These are phyloP conservation scores for Chelonoidis abingdonii DNA, from an alignment of 2,113 vertebrate genomes.

Conservation along the genomic window DNA sequence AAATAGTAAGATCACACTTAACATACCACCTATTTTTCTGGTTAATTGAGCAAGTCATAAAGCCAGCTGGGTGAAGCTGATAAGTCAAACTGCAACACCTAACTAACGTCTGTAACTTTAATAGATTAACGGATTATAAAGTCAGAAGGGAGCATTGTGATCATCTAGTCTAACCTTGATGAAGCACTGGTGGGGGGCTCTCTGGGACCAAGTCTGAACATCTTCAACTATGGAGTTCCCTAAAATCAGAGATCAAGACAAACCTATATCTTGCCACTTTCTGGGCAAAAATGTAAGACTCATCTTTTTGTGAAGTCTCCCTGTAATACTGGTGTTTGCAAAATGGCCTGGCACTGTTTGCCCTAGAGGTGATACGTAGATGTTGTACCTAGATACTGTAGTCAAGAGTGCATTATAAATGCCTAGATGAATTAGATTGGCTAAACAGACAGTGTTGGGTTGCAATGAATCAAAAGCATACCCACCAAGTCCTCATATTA, in stretches of 20 bases:
- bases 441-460: background rate
- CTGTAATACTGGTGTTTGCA: constrained; percentile 43
- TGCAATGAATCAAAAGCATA: background rate
- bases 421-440: background rate
- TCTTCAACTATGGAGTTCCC: background rate
- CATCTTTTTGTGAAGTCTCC: background rate
- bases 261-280: constrained; percentile 5
- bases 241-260: background rate
- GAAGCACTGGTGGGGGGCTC: background rate
- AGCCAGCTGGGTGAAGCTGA: background rate
- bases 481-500: fast-evolving
- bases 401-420: constrained; percentile 15
- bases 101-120: background rate
- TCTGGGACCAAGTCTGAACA: background rate
- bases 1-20: background rate
- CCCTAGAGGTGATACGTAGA: constrained; percentile 17
- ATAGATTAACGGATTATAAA: background rate
- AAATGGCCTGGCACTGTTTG: background rate
- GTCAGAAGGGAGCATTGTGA: background rate
- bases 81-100: background rate
- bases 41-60: background rate
- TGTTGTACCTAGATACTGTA: background rate
- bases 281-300: background rate
- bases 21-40: background rate
- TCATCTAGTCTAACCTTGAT: background rate